Percentiles rank a stretch among this genome's conserved stretches.
Conservation (phyloP, 2,888 invertebrate genomes). For the Drosophila engyochracea region DNA sequence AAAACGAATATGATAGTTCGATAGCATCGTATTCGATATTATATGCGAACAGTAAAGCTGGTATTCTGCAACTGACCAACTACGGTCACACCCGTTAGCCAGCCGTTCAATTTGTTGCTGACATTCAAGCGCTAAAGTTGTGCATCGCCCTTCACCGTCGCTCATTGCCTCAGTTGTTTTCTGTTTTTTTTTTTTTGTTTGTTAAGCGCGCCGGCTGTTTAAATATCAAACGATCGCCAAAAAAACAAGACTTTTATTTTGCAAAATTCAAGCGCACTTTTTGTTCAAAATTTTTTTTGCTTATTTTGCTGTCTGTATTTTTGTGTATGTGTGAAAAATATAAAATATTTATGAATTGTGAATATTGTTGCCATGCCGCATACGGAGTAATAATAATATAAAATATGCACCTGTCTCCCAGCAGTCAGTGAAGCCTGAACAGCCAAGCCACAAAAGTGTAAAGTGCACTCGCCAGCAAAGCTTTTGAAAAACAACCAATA, state of each 20-base stretch:
- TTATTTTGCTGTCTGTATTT: neutral
- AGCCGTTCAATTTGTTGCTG: constrained; percentile 48
- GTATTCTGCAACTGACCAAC: constrained; percentile 2
- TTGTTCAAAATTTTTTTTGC: constrained; percentile 1
- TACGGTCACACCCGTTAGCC: constrained; percentile 29
- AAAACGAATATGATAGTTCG: neutral
- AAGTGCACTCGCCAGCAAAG: constrained; percentile 65
- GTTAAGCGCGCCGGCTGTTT: constrained; percentile 53
- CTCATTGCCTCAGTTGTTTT: neutral
- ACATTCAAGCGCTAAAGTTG: constrained; percentile 25
- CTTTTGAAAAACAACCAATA: constrained; percentile 22
- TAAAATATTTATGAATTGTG: constrained; percentile 11
- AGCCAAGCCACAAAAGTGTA: constrained; percentile 80
- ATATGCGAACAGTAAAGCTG: neutral
- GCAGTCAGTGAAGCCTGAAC: constrained; percentile 65
- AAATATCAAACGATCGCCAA: constrained; percentile 37
- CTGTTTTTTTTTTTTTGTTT: neutral
- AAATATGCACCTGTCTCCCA: constrained; percentile 48
- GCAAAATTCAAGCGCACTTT: constrained; percentile 15
- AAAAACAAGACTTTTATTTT: constrained; percentile 20
- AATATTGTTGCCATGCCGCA: constrained; percentile 25
- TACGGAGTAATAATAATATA: constrained; percentile 13
- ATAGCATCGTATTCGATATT: constrained; percentile 12
- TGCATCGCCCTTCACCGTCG: neutral
- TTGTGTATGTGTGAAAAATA: constrained; percentile 13